Base-by-base conservation (phyloP, 2,113 vertebrate species). In the Pelusios castaneus region DNA sequence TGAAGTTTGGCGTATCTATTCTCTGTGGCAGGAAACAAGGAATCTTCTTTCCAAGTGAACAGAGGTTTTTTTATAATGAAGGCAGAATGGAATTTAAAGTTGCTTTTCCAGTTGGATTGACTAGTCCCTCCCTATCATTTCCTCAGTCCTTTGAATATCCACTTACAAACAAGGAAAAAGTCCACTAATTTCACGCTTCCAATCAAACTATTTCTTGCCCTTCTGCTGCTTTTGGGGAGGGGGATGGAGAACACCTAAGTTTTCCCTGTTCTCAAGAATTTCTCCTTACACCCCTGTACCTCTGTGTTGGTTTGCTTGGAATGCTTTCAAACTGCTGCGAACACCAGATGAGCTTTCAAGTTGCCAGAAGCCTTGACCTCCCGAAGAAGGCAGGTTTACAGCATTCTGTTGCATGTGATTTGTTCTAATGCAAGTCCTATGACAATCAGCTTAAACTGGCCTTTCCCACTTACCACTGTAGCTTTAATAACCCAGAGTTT, bases 11-110 rank as follows among this genome's bases (percentile, higher is more conserved):
- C 77, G 49, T 73, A 5, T 77, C n/a, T n/a, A n/a, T n/a, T n/a
- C 93, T 87, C 90, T 5, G 25, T 43, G 19, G 43, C 58, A 93
- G 54, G 86, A 85, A 7, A 1, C 38, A 89, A 83, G 8, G 58
- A 49, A 54, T 58, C 0, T 0, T 38, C 54, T 85, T 52, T 81
- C 0, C 2, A 2, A 0, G 0, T 27, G 87, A 29, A 38, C 89
- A 87, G 73, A 73, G 85, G 27, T 43, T 47, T 38, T 47, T 29
- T 70, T 75, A 38, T 29, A 11, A 12, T 51, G 60, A 60, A 82
- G 67, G 52, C 67, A 67, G 73, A 43, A 54, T 3, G 14, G 89
- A 45, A 80, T 88, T 79, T 34, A 47, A 34, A 89, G 38, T 63
- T 19, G 34, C 22, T 56, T 55, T 58, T 41, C 75, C 3, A 25